These are phyloP conservation scores for Rhimphoctona megacephalus DNA, from an alignment of 2,888 invertebrate genomes.

Conservation along the genomic window DNA sequence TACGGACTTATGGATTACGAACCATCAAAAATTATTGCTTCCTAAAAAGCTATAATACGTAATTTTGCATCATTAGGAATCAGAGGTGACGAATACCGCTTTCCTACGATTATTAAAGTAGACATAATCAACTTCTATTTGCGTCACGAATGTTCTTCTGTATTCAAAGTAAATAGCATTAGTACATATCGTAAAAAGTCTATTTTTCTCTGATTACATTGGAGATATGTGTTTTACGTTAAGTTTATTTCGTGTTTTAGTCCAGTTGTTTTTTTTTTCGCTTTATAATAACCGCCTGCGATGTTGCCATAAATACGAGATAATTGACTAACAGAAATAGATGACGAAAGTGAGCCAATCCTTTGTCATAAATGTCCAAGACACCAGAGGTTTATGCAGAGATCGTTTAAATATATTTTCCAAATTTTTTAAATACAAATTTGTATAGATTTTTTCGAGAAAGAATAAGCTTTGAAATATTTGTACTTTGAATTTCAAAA, in stretches of 20 bases:
- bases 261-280: neutral
- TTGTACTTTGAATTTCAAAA: neutral
- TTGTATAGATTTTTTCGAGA: no score
- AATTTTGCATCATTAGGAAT: constrained; percentile 6
- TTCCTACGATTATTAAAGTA: constrained; percentile 6
- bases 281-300: neutral
- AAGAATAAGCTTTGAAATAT: no score
- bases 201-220: neutral
- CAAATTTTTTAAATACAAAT: no score
- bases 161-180: neutral
- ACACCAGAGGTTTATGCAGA: no score
- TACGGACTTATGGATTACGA: neutral
- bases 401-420: no score
- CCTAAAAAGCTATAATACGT: constrained; percentile 9
- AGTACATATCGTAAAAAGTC: neutral
- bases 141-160: neutral
- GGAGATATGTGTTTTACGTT: neutral
- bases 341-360: no score
- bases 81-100: neutral
- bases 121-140: constrained; percentile 5
- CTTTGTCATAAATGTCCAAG: no score
- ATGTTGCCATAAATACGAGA: neutral
- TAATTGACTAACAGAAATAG: neutral
- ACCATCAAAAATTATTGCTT: neutral
- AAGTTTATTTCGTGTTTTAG: neutral